Evolutionary conservation across 2,797 vertebrate genomes (phyloP), one percentile per base, ranked within the genome.

Genomic region (Trachops cirrhosus): DNA sequence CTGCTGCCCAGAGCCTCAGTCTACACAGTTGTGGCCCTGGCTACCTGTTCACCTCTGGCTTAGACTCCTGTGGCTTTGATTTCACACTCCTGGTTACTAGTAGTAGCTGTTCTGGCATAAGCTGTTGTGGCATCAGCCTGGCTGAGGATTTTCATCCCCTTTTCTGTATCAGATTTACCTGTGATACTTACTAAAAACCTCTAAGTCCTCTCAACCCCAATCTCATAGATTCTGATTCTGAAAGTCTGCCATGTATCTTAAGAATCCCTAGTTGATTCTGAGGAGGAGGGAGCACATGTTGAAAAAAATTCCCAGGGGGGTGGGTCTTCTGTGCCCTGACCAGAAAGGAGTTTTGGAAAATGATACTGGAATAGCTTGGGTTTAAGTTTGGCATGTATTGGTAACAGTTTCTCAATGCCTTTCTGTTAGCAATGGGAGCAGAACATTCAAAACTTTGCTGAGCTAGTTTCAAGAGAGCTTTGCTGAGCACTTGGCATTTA

Each of bases 291-390:
- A 86, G n/a, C 37, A 50, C 18, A 57, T 50, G 26, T 16, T 71
- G 34, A 87, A 78, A 14, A 80, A 39, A 2, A 52, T 90, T 21
- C 4, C 11, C 80, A 50, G 12, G 22, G 29, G 14, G 1, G 59
- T 29, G 22, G 54, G 9, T 57, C 4, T 59, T 11, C 57, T 26
- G 59, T 62, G 29, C 39, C 75, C 24, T 71, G 37, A 85, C 4
- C 34, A 82, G 59, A 86, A 59, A 62, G 57, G n/a, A 88, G 80
- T 37, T 62, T 93, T 86, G 54, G 54, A 91, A 96, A 88, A 54
- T 75, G 34, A 84, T 37, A 34, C 39, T 75, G 39, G 14, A 18
- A 44, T 73, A 73, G 44, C 29, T 93, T 90, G 59, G 29, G 59
- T 77, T 95, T 18, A 88, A 78, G 39, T 93, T 88, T 59, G 11